These are phyloP conservation scores for Pantelozetes paolii DNA, from an alignment of 2,888 invertebrate species.

Conservation along the genomic window DNA sequence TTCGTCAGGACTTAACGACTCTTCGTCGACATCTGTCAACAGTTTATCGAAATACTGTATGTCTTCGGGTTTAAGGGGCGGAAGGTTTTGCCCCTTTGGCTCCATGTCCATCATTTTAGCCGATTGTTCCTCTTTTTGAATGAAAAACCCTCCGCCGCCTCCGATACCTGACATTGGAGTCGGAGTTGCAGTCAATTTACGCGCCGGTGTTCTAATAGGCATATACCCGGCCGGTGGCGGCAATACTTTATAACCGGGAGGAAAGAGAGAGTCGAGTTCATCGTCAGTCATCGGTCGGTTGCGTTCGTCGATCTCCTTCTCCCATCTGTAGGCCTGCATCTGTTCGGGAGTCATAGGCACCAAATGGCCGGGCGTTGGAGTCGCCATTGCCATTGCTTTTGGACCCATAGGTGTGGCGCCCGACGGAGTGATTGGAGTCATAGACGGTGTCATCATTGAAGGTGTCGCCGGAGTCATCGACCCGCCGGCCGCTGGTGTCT, in stretches of 20 bases:
- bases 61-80: conserved; percentile 99
- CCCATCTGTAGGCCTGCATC: conserved; percentile 95
- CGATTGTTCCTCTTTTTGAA: conserved; percentile 76
- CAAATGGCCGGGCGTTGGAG: conserved; percentile 91
- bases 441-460: conserved; percentile 52
- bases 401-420: conserved; percentile 81
- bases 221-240: conserved; percentile 93
- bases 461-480: conserved; percentile 51
- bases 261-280: conserved; percentile 94
- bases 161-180: conserved; percentile 69
- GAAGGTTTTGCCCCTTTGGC: conserved; percentile 89
- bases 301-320: conserved; percentile 95
- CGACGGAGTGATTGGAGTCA: conserved; percentile 68
- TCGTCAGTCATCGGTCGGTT: conserved; percentile 95
- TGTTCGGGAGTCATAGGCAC: conserved; percentile 99
- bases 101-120: conserved; percentile 84
- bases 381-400: conserved; percentile 98
- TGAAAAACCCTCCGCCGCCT: conserved; percentile 70
- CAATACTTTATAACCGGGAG: conserved; percentile 93
- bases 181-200: conserved; percentile 95
- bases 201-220: conserved; percentile 92
- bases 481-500: conserved; percentile 73
- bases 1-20: conserved; percentile 87
- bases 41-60: conserved; percentile 99
- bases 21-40: conserved; percentile 94